A percentile compares a stretch with the other conserved stretches of the same genome.
Evolutionary conservation across 2,797 vertebrate species (phyloP).

Genomic region (Fistularia commersonii): DNA sequence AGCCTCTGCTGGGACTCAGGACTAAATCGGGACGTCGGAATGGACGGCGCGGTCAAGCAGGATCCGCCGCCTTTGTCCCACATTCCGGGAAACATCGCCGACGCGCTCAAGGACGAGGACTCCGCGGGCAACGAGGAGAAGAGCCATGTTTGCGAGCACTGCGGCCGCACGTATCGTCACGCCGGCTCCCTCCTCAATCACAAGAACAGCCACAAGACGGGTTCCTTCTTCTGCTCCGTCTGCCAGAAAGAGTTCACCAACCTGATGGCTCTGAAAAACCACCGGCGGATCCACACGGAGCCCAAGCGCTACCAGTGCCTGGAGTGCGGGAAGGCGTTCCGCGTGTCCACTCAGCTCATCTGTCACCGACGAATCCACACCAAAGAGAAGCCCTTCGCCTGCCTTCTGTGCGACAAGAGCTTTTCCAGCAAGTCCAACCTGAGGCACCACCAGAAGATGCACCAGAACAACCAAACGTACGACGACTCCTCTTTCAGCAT

Average conservation of each 20-base stretch:
- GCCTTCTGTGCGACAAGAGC: conserved; percentile 74
- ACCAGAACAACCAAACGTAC: conserved; percentile 68
- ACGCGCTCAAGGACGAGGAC: conserved; percentile 35
- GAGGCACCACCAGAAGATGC: conserved; percentile 80
- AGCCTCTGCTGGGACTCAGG: conserved; percentile 61
- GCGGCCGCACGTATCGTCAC: conserved; percentile 87
- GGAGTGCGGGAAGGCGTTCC: conserved; percentile 82
- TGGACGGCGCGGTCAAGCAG: conserved; percentile 48
- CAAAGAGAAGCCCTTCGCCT: conserved; percentile 83
- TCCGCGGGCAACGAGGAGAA: conserved; percentile 58
- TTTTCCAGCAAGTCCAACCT: conserved; percentile 84
- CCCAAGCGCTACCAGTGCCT: conserved; percentile 86
- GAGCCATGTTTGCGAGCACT: conserved; percentile 85
- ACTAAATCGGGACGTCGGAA: conserved; percentile 47
- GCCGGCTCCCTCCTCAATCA: conserved; percentile 91
- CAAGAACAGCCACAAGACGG: conserved; percentile 90
- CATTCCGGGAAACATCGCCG: conserved; percentile 34
- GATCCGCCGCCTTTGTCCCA: conserved; percentile 57
- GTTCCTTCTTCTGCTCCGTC: conserved; percentile 81
- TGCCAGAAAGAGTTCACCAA: conserved; percentile 83
- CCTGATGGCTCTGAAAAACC: conserved; percentile 88
- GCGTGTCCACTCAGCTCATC: conserved; percentile 84
- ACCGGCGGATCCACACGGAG: conserved; percentile 85
- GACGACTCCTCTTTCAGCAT: conserved; percentile 67
- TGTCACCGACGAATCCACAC: conserved; percentile 87